phyloP scores from a whole-genome alignment of 2,888 invertebrate genomes.

The Morinoia aosen region DNA sequence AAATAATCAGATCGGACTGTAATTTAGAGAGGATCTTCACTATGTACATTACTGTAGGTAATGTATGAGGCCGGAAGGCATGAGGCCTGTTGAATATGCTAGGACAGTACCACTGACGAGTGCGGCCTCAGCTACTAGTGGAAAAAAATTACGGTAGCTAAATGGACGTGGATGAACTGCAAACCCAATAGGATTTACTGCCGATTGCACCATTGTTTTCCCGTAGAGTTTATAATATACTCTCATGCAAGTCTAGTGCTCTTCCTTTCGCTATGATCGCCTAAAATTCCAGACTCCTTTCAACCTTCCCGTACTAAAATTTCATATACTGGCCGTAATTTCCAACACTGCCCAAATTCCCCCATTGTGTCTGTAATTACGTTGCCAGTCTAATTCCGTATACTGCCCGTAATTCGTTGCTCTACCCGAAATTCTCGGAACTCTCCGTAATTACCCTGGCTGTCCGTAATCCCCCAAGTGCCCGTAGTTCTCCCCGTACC shows the following conservation, averaged over 20 bases:
- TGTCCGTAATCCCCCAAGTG: constrained; percentile 4
- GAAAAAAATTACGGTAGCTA: too few species aligned
- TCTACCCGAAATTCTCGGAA: neutral
- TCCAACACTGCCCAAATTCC: neutral
- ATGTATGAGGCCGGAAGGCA: too few species aligned
- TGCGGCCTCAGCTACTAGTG: too few species aligned
- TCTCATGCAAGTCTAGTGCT: neutral
- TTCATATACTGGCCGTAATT: neutral
- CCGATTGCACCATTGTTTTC: neutral
- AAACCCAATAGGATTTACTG: neutral
- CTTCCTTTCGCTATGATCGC: neutral
- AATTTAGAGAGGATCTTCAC: too few species aligned
- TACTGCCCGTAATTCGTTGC: constrained; percentile 2
- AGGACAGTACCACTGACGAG: too few species aligned
- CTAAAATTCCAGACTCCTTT: neutral
- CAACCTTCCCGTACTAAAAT: neutral
- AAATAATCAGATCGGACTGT: too few species aligned
- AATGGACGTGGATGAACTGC: too few species aligned
- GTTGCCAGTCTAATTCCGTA: neutral
- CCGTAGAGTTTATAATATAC: neutral
- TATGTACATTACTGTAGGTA: too few species aligned
- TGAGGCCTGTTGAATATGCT: too few species aligned
- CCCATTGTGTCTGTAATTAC: neutral
- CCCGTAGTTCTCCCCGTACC: neutral
- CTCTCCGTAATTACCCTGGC: neutral